A percentile compares a stretch with the other conserved stretches of the same genome.
phyloP scores from a whole-genome alignment of 2,888 invertebrate species.

The Agrypnus murinus region DNA sequence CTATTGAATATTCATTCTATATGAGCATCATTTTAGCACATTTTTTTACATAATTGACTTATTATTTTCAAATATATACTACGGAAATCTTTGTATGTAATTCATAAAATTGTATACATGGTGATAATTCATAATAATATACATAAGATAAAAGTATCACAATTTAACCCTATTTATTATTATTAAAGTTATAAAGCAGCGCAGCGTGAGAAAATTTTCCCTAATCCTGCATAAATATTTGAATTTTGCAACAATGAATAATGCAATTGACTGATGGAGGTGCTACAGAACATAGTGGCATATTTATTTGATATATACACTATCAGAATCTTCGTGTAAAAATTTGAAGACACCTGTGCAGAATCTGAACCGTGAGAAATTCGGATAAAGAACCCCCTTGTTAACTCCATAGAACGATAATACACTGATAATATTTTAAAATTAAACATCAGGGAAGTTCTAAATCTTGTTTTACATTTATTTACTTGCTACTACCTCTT shows the following conservation, averaged over 20 bases:
- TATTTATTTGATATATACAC: constrained; percentile 23
- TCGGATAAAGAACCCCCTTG: constrained; percentile 27
- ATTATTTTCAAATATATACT: constrained; percentile 37
- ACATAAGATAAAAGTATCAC: too few relatives aligned
- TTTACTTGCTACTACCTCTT: constrained; percentile 10
- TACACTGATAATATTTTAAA: background rate
- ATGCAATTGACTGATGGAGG: constrained; percentile 27
- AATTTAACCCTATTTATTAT: too few relatives aligned
- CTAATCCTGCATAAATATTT: constrained; percentile 33
- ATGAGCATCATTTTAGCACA: constrained; percentile 21
- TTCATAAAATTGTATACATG: too few relatives aligned
- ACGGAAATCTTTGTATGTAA: too few relatives aligned
- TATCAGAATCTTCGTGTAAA: constrained; percentile 31
- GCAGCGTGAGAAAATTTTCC: constrained; percentile 36
- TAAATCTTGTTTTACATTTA: constrained; percentile 21
- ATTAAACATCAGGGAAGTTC: constrained; percentile 4
- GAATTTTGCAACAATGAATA: constrained; percentile 24
- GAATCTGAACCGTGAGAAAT: constrained; percentile 38
- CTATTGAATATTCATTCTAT: constrained; percentile 50
- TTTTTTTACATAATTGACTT: constrained; percentile 37
- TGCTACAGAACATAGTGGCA: constrained; percentile 3
- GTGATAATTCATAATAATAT: too few relatives aligned
- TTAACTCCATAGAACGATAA: constrained; percentile 5
- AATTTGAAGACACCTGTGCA: constrained; percentile 47
- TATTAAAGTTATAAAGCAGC: too few relatives aligned